phyloP scores from a whole-genome alignment of 2,113 vertebrate species.

The Anoura caudifer region DNA sequence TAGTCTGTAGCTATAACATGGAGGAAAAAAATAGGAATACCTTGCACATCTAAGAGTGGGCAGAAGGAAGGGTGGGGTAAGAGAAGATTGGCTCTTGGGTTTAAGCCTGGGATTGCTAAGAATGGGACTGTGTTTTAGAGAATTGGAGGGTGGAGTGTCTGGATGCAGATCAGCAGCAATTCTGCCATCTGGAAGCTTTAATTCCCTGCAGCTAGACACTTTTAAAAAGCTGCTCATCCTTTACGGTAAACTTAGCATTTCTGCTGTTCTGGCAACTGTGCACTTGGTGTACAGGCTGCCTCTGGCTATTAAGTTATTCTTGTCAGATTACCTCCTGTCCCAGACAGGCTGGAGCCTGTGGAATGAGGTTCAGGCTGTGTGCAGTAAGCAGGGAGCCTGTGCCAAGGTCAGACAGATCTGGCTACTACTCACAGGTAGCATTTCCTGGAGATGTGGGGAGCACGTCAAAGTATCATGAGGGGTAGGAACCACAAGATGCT shows the following conservation, averaged over 20 bases:
- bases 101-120: not conserved
- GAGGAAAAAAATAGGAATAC: not conserved
- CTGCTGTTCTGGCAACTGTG: slow-evolving; percentile 57
- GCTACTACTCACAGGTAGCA: not conserved
- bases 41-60: not conserved
- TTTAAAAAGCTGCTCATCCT: slow-evolving; percentile 60
- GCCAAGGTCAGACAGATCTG: not conserved
- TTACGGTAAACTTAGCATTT: slow-evolving; percentile 64
- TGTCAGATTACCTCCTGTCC: slow-evolving; percentile 49
- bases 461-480: not conserved
- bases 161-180: slow-evolving; percentile 6
- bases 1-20: not conserved
- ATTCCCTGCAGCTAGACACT: slow-evolving; percentile 55
- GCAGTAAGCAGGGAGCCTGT: not conserved
- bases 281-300: slow-evolving; percentile 36
- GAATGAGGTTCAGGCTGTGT: not conserved
- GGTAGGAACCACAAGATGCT: not conserved
- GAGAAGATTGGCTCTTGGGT: not conserved
- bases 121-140: not conserved
- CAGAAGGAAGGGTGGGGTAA: not conserved
- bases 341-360: slow-evolving; percentile 57
- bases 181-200: slow-evolving; percentile 60
- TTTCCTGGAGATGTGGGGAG: not conserved
- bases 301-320: slow-evolving; percentile 66
- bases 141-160: not conserved